Evolutionary conservation across 2,888 invertebrate genomes (phyloP).

Genomic region (Machimus atricapillus): DNA sequence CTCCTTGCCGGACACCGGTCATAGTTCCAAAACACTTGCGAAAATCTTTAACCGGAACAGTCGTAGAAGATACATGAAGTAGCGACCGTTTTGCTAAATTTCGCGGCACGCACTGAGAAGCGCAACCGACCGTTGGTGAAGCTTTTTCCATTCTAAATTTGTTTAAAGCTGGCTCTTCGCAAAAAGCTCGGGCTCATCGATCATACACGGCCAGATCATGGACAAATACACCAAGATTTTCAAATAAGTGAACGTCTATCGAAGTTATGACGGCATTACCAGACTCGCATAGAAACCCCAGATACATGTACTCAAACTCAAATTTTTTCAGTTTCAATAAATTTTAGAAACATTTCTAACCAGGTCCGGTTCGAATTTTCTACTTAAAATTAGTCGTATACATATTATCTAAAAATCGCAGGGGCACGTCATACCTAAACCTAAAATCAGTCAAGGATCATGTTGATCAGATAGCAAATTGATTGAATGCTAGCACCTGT

Average conservation of each 20-base stretch:
- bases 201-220: not conserved
- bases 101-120: constrained; percentile 35
- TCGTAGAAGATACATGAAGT: not conserved
- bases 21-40: not conserved
- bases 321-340: not conserved
- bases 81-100: constrained; percentile 33
- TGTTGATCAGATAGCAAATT: not conserved
- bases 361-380: not conserved
- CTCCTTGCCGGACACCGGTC: not conserved
- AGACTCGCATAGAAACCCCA: not conserved
- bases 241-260: not conserved
- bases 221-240: constrained; percentile 12
- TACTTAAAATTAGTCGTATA: not conserved
- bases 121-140: constrained; percentile 6
- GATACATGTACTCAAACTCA: not conserved
- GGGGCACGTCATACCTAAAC: not conserved
- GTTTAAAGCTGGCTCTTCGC: constrained; percentile 6
- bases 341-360: no score
- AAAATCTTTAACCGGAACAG: not conserved
- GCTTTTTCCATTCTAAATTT: constrained; percentile 36
- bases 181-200: constrained; percentile 29
- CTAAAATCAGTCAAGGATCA: not conserved
- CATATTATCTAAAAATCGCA: not conserved
- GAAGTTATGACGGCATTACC: not conserved
- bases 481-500: not conserved